These are phyloP conservation scores for Sebastes trivittatus DNA, from an alignment of 2,797 vertebrate species.

Conservation along the genomic window DNA sequence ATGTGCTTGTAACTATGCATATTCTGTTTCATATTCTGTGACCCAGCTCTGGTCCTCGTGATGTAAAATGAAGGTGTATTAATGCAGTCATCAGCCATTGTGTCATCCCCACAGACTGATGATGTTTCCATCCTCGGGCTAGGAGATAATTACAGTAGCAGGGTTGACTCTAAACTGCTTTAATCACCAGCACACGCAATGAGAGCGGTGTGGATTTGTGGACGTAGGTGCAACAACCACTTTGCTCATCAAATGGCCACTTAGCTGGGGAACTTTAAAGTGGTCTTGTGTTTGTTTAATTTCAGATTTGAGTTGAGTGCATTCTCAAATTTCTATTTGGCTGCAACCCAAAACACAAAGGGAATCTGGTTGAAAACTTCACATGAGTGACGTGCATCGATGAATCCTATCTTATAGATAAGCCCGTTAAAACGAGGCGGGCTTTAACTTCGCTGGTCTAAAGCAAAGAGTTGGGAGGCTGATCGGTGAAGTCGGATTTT, in stretches of 20 bases:
- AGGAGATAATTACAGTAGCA: slow-evolving; percentile 49
- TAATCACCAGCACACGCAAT: background rate
- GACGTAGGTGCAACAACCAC: slow-evolving; percentile 10
- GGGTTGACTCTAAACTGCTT: slow-evolving; percentile 33
- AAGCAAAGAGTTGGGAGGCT: background rate
- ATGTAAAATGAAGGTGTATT: slow-evolving; percentile 30
- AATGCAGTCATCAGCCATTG: slow-evolving; percentile 37
- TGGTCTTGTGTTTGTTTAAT: slow-evolving; percentile 33
- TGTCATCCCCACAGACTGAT: slow-evolving; percentile 38
- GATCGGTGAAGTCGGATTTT: background rate
- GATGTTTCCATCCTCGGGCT: slow-evolving; percentile 26
- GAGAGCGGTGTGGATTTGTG: slow-evolving; percentile 1
- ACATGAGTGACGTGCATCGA: background rate
- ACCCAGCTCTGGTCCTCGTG: background rate
- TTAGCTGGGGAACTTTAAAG: slow-evolving; percentile 22
- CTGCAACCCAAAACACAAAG: background rate
- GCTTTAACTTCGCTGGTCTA: background rate
- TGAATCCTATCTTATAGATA: slow-evolving; percentile 2
- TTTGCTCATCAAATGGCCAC: slow-evolving; percentile 24
- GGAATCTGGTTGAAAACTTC: background rate
- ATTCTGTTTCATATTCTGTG: background rate
- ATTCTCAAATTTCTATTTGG: slow-evolving; percentile 43
- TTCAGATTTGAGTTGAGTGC: slow-evolving; percentile 26
- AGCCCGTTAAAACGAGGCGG: background rate
- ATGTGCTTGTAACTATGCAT: background rate